Conservation (phyloP, 2,888 invertebrate species). For the Melieria crassipennis region DNA sequence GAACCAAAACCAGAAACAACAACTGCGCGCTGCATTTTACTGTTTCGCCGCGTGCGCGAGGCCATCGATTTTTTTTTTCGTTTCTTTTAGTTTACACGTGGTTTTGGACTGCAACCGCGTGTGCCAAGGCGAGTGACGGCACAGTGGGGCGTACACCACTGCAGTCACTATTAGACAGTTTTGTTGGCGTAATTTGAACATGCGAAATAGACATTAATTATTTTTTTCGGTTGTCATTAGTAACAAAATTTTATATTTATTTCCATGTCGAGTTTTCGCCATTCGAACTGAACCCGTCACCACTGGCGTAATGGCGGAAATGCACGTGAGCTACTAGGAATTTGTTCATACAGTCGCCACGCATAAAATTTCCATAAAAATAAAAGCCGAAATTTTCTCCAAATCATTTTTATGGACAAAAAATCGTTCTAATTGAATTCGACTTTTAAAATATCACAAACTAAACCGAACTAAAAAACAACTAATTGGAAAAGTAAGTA, state of each 20-base stretch:
- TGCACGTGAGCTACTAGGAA: neutral
- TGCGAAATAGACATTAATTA: conserved; percentile 33
- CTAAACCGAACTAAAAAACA: too few relatives aligned
- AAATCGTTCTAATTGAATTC: too few relatives aligned
- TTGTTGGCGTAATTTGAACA: conserved; percentile 27
- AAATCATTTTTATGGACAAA: too few relatives aligned
- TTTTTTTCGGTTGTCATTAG: conserved; percentile 34
- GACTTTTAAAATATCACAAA: too few relatives aligned
- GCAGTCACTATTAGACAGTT: neutral
- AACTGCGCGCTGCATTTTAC: neutral
- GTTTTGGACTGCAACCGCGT: neutral
- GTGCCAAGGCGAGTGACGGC: neutral
- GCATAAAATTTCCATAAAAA: too few relatives aligned
- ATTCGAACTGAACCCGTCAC: neutral
- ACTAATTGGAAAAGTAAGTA: too few relatives aligned
- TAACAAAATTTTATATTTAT: conserved; percentile 23
- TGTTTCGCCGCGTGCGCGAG: conserved; percentile 14
- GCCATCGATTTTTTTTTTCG: conserved; percentile 10
- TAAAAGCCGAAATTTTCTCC: too few relatives aligned
- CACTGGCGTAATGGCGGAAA: conserved; percentile 7
- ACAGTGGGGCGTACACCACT: conserved; percentile 5
- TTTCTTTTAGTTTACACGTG: neutral
- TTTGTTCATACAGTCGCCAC: too few relatives aligned
- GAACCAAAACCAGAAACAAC: conserved; percentile 2
- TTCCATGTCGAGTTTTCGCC: too few relatives aligned